phyloP scores from a whole-genome alignment of 2,113 vertebrate species.

The Taxidea taxus region DNA sequence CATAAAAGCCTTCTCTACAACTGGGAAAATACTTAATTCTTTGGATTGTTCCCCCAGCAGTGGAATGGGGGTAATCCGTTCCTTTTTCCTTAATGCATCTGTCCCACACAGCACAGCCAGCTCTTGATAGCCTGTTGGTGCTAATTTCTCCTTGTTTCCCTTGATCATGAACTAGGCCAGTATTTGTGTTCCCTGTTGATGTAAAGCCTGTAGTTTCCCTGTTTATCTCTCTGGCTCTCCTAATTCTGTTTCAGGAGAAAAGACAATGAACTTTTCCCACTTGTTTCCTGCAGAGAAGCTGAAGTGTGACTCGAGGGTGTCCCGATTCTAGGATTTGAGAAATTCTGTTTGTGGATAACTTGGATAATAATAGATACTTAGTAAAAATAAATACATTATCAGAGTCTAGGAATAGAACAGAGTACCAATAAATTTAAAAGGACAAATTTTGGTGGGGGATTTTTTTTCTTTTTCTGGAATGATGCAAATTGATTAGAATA shows the following conservation, averaged over 20 bases:
- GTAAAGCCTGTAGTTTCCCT: not conserved
- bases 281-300: not conserved
- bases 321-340: not conserved
- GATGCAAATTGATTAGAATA: not conserved
- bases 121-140: not conserved
- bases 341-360: not conserved
- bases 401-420: not conserved
- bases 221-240: not conserved
- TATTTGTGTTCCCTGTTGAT: not conserved
- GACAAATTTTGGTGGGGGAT: not conserved
- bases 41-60: not conserved
- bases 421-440: not conserved
- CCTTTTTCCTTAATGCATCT: not conserved
- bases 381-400: not conserved
- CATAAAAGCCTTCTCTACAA: not conserved
- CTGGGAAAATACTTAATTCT: not conserved
- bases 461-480: not conserved
- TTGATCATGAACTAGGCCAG: not conserved
- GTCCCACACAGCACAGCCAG: not conserved
- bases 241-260: slow-evolving; percentile 7
- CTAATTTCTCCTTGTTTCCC: not conserved
- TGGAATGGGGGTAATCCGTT: not conserved
- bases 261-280: not conserved
- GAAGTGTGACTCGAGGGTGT: not conserved
- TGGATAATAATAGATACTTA: not conserved